Conservation (phyloP, 2,113 vertebrate genomes). For the Sinocyclocheilus maitianheensis region DNA sequence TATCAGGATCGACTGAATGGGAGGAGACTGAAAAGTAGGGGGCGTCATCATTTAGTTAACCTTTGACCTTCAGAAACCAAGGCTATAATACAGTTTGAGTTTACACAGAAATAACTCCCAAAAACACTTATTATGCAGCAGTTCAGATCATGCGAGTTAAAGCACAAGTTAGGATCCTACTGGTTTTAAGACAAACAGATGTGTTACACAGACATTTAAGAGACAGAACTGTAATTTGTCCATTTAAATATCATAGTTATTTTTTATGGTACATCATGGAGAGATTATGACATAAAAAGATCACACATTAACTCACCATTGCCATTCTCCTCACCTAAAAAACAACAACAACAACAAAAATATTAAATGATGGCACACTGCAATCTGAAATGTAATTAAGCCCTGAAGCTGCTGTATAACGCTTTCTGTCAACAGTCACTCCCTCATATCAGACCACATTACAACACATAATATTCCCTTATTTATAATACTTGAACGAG, state of each 20-base stretch:
- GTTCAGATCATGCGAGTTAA: slow-evolving; percentile 1
- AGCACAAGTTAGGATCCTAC: background rate
- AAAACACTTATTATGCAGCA: background rate
- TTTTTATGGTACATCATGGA: background rate
- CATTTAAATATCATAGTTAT: background rate
- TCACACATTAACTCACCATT: slow-evolving; percentile 63
- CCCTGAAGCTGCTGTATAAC: background rate
- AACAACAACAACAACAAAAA: slow-evolving; percentile 37
- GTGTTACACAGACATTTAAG: background rate
- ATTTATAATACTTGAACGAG: background rate
- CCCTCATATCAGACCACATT: background rate
- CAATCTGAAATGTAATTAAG: background rate
- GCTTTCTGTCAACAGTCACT: background rate
- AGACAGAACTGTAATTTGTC: slow-evolving; percentile 7
- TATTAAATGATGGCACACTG: background rate
- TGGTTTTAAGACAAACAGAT: background rate
- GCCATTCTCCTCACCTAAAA: slow-evolving; percentile 59
- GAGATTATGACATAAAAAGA: background rate
- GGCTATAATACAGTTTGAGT: background rate
- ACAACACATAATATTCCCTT: background rate
- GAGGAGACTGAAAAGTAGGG: background rate
- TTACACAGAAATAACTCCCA: background rate
- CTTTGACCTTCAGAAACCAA: slow-evolving; percentile 3
- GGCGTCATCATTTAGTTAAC: background rate
- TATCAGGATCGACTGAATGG: background rate